Evolutionary conservation across 2,888 invertebrate genomes (phyloP), one percentile per base, ranked within the genome.

Genomic region (Epinotia ramella): DNA sequence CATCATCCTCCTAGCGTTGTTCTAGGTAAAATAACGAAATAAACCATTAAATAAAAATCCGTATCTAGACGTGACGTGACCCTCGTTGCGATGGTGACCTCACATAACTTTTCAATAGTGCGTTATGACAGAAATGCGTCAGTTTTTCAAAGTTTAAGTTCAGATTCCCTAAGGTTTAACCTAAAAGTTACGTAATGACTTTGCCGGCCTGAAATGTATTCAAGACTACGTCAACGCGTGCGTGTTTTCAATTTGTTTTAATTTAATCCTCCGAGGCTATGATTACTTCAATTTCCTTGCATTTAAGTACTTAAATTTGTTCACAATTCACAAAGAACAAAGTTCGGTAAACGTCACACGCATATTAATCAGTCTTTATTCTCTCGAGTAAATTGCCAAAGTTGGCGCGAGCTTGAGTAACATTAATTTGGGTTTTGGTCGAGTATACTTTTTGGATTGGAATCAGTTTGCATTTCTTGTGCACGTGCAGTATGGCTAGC

Each of bases 291-390:
- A 53, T 53, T 53, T 16, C 6, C 49, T 53, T n/a, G n/a, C 16
- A 53, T 53, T 13, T 13, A 33, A 33, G 33, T 33, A n/a, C 49
- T 53, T 53, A 6, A 53, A 53, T n/a, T 53, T 16, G 16, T 49
- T 53, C 53, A n/a, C 53, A 63, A 11, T 11, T 44, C 33, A 18
- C 18, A 60, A 63, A 40, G n/a, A 11, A 18, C 63, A 12, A 63
- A 63, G 24, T 63, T 63, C 18, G 18, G 44, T 18, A 63, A n/a
- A 63, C n/a, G 40, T 63, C n/a, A 63, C 44, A 63, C 40, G 62
- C 62, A 63, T 63, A 63, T 63, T 63, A 63, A 63, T 44, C 13
- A 63, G 63, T 40, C 40, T n/a, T 62, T 16, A 63, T 12, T 44
- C 44, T 44, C 18, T 18, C 9, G n/a, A 44, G 63, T 63, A 40